Conservation (phyloP, 2,113 vertebrate species). For the Tachysurus vachellii region DNA sequence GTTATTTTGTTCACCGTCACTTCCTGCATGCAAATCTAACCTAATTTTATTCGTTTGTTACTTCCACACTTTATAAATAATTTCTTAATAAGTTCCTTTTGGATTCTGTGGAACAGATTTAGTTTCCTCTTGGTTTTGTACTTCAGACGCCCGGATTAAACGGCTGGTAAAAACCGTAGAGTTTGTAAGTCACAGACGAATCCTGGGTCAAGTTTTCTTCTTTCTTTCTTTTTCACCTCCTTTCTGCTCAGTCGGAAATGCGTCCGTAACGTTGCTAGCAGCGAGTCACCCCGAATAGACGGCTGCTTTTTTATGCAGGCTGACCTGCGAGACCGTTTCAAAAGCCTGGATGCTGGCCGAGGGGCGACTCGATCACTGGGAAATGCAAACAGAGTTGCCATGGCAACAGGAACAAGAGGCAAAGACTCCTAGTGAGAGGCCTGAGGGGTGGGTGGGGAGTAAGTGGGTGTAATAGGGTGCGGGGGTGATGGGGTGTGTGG, state of each 20-base stretch:
- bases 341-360: constrained; percentile 72
- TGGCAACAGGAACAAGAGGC: constrained; percentile 66
- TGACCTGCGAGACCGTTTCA: constrained; percentile 58
- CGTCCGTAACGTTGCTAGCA: constrained; percentile 63
- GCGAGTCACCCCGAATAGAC: constrained; percentile 60
- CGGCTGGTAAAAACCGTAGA: not conserved
- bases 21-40: not conserved
- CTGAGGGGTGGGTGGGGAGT: constrained; percentile 42
- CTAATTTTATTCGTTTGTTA: not conserved
- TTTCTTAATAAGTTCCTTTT: not conserved
- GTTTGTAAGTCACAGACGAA: constrained; percentile 46
- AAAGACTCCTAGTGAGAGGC: constrained; percentile 60
- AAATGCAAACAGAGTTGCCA: constrained; percentile 80
- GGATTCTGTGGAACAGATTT: not conserved
- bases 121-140: not conserved
- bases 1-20: not conserved
- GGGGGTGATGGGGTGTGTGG: constrained; percentile 11
- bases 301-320: constrained; percentile 63
- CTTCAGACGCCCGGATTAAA: not conserved
- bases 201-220: constrained; percentile 38
- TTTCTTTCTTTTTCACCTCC: constrained; percentile 45
- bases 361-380: constrained; percentile 71
- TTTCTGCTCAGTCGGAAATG: constrained; percentile 65
- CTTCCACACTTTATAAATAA: not conserved
- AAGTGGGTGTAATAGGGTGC: not conserved